phyloP scores from a whole-genome alignment of 2,797 vertebrate genomes.

The Enteromius mattozi region DNA sequence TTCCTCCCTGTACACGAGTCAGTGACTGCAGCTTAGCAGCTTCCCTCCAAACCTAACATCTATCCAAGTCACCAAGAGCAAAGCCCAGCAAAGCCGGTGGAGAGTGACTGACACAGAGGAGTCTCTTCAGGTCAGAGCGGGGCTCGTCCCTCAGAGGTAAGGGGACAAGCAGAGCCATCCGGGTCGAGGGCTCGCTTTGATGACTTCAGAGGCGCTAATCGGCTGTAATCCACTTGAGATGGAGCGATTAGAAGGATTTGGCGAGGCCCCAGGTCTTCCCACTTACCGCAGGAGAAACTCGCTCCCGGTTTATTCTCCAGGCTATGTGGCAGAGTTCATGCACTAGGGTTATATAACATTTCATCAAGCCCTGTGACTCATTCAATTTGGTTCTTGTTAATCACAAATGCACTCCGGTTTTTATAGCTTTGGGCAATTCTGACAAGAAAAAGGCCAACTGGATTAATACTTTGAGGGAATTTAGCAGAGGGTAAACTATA shows the following conservation, averaged over 20 bases:
- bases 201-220: constrained; percentile 60
- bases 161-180: neutral
- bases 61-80: constrained; percentile 59
- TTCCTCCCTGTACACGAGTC: neutral
- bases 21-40: constrained; percentile 61
- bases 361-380: constrained; percentile 37
- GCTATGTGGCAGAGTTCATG: constrained; percentile 56
- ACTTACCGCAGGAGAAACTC: constrained; percentile 38
- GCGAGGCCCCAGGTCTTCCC: constrained; percentile 36
- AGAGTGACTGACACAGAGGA: constrained; percentile 50
- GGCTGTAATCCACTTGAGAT: constrained; percentile 54
- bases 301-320: constrained; percentile 51
- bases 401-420: constrained; percentile 39
- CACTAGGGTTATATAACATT: constrained; percentile 51
- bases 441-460: constrained; percentile 11
- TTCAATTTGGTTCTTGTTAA: constrained; percentile 37
- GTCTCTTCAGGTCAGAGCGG: constrained; percentile 58
- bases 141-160: constrained; percentile 44
- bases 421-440: constrained; percentile 26
- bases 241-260: constrained; percentile 44
- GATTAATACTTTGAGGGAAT: constrained; percentile 40
- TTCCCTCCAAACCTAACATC: constrained; percentile 57
- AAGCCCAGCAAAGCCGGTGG: constrained; percentile 28
- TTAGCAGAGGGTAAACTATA: constrained; percentile 36
- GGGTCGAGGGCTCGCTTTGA: constrained; percentile 16